Base-by-base conservation (phyloP, 1,140 invertebrate species). In the Stenopsyche tienmushanensis region DNA sequence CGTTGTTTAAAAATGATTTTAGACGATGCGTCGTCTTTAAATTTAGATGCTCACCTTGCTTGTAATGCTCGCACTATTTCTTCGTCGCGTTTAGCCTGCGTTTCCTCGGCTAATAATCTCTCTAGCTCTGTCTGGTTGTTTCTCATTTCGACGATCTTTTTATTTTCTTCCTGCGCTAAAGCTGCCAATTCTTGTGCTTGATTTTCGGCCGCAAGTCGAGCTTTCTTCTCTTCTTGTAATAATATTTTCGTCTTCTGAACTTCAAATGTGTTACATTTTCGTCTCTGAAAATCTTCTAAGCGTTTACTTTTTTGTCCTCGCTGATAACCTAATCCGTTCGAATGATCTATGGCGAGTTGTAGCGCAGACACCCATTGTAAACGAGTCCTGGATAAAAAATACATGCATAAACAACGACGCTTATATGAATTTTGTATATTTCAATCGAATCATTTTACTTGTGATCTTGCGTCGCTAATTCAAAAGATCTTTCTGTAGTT, bases 81-180 rank as follows among this genome's bases (percentile, higher is more conserved):
- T 78, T 93, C 91, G 72, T 93, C 91, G 66, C 85, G 77, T 72
- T 92, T 90, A 1, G 91, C 90, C 74, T 91, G 88, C 2, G 88
- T 88, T 76, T 93, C 91, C 77, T 91, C 89, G 69, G 89, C 86
- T 2, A 93, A 73, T 1, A 91, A 72, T 70, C 78, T 80, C 74
- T 92, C 88, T 42, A 91, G 73, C 71, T 86, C 84, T 13, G 77
- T 73, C 73, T 88, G 84, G 1, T 88, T 81, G 68, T 86, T 80
- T 73, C 90, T 88, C 42, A 93, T 73, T 76, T 91, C 88, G 71
- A 85, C 83, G 62, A 91, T 78, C 67, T 86, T 84, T 66, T 85
- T 85, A 54, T 86, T 83, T 73, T 92, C 90, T 73, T 87, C 83
- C 72, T 87, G 84, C 26, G 88, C 82, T 54, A 89, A 78, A 45